Evolutionary conservation across 2,113 vertebrate genomes (phyloP).

Genomic region (Pomatorhinus ruficollis): DNA sequence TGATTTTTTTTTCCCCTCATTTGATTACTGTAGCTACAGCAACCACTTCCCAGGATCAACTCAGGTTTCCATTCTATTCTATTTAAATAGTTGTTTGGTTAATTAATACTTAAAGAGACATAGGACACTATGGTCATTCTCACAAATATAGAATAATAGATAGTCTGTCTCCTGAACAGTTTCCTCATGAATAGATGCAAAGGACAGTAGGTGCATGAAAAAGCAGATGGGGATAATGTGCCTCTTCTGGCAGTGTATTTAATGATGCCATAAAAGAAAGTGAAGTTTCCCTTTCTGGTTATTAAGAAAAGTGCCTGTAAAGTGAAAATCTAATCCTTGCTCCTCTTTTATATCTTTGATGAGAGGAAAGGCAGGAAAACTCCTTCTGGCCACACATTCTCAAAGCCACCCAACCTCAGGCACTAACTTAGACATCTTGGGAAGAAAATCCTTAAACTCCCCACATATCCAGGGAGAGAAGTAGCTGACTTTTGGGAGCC

Average conservation of each 20-base stretch:
- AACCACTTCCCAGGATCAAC: background rate
- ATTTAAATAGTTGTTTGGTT: background rate
- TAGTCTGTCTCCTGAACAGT: background rate
- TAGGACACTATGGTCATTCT: background rate
- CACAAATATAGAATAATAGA: slow-evolving; percentile 16
- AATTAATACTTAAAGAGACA: slow-evolving; percentile 42
- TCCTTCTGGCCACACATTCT: background rate
- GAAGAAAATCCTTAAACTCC: background rate
- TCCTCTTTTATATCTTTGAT: background rate
- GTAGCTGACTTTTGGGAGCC: background rate
- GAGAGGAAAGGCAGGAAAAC: background rate
- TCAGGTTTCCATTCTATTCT: slow-evolving; percentile 3
- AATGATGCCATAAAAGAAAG: background rate
- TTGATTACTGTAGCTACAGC: background rate
- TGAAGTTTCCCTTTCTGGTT: background rate
- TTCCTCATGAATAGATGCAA: slow-evolving; percentile 9
- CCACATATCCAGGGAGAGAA: background rate
- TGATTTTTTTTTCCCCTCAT: background rate
- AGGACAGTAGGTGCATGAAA: background rate
- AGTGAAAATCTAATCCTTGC: background rate
- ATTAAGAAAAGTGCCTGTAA: background rate
- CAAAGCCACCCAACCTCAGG: background rate
- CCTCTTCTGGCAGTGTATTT: background rate
- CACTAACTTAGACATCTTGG: background rate
- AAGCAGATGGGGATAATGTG: background rate